Evolutionary conservation across 2,888 invertebrate genomes (phyloP).

Genomic region (Diaphora mendica): DNA sequence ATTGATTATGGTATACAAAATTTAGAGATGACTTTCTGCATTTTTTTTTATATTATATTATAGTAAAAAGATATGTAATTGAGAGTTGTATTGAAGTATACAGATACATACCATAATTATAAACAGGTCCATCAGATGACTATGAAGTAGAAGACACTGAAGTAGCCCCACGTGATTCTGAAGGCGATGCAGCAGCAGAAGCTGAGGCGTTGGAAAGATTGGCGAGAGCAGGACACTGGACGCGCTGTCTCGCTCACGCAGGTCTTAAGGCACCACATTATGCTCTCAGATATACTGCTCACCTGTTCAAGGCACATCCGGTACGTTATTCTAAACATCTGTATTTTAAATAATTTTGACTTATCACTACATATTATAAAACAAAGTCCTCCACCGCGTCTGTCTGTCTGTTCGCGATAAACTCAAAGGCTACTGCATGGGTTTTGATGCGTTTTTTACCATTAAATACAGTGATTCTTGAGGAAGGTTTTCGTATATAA

Average conservation of each 20-base stretch:
- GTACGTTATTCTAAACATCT: conserved; percentile 47
- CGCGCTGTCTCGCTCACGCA: conserved; percentile 79
- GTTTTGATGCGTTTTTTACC: too few relatives aligned
- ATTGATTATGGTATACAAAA: background rate
- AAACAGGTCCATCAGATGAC: conserved; percentile 55
- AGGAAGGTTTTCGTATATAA: too few relatives aligned
- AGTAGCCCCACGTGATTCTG: conserved; percentile 36
- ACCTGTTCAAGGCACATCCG: conserved; percentile 74
- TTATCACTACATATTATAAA: too few relatives aligned
- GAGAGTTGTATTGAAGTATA: background rate
- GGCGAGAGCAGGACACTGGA: conserved; percentile 81
- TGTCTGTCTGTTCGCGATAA: too few relatives aligned
- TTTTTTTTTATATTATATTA: too few relatives aligned
- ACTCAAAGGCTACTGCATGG: too few relatives aligned
- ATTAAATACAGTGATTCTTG: too few relatives aligned
- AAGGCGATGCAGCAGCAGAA: conserved; percentile 52
- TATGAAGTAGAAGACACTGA: conserved; percentile 62
- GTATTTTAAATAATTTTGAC: too few relatives aligned
- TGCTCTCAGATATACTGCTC: conserved; percentile 75
- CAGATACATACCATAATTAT: background rate
- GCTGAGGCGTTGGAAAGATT: conserved; percentile 71
- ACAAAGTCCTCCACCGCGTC: too few relatives aligned
- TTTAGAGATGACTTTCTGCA: background rate
- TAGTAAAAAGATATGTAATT: too few relatives aligned
- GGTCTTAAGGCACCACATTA: conserved; percentile 74